Evolutionary conservation across 2,113 vertebrate species (phyloP), one percentile per base, ranked within the genome.

Genomic region (Sclerurus mexicanus): DNA sequence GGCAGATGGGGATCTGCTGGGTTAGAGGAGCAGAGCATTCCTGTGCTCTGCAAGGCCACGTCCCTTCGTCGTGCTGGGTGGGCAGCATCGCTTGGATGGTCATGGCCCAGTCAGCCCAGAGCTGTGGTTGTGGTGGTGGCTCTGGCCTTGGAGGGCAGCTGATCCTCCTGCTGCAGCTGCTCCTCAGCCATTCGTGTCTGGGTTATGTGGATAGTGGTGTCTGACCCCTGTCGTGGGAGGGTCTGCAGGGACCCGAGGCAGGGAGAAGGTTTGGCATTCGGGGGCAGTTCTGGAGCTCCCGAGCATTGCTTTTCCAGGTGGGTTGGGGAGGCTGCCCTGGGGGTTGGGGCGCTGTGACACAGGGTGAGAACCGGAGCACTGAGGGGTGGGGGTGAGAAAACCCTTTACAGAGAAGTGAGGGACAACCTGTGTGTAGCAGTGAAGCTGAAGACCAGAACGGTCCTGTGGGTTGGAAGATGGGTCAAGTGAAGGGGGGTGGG

Each of bases 201-300:
- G 27, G 37, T 14, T 12, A 18, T 0, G 3, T 55, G 88, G 12
- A 8, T 7, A 13, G 5, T 20, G 4, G 0, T 5, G 17, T 22
- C 33, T 72, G 62, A 31, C 14, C 49, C 42, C 0, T n/a, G 0
- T 25, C 12, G 1, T 6, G 46, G 56, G 19, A 56, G 49, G 6
- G 2, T 31, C 59, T 63, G 37, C 27, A 15, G 46, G 46, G 46
- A 47, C 20, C 8, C 20, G 20, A 47, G 55, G 68, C 64, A 20
- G 53, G 64, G 55, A 31, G 11, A 25, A 62, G 14, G 33, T 33
- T 17, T 22, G 87, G 27, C 52, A 18, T 22, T 55, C 14, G 2
- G 2, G 12, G 35, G 42, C 0, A 0, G 46, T 10, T 66, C 21
- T n/a, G 73, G 31, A 53, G 76, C 37, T 69, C 14, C 62, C 40